phyloP scores from a whole-genome alignment of 2,113 vertebrate species.

The Caretta caretta region DNA sequence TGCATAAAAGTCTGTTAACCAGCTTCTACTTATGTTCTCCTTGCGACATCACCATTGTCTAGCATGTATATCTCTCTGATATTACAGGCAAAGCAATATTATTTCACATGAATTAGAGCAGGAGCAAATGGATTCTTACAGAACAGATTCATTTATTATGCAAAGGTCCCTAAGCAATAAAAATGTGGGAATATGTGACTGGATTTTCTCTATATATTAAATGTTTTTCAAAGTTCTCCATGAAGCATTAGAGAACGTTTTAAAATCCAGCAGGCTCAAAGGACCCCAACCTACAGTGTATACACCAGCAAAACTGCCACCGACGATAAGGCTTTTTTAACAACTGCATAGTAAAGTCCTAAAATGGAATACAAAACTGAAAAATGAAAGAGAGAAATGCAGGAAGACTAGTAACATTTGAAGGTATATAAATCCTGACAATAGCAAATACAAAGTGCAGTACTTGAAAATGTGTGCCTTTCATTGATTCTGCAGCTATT shows the following conservation, averaged over 20 bases:
- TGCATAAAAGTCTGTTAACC: background rate
- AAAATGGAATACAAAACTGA: background rate
- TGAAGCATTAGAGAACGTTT: conserved; percentile 19
- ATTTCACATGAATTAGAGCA: rapidly evolving
- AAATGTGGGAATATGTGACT: background rate
- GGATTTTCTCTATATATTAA: background rate
- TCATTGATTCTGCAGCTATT: conserved; percentile 1
- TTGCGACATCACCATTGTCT: background rate
- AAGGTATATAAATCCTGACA: conserved; percentile 5
- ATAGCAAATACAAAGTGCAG: background rate
- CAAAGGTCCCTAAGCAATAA: background rate
- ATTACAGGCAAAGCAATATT: background rate
- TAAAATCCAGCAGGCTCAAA: background rate
- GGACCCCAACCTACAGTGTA: background rate
- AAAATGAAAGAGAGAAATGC: background rate
- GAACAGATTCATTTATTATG: background rate
- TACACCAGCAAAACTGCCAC: background rate
- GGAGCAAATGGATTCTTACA: background rate
- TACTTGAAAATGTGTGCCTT: background rate
- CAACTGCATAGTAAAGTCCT: background rate
- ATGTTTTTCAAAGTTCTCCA: background rate
- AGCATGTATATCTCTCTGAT: rapidly evolving
- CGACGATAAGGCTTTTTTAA: background rate
- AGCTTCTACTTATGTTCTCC: background rate
- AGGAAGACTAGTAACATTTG: background rate